phyloP scores from a whole-genome alignment of 2,888 invertebrate species.

The Ichneumon xanthorius region DNA sequence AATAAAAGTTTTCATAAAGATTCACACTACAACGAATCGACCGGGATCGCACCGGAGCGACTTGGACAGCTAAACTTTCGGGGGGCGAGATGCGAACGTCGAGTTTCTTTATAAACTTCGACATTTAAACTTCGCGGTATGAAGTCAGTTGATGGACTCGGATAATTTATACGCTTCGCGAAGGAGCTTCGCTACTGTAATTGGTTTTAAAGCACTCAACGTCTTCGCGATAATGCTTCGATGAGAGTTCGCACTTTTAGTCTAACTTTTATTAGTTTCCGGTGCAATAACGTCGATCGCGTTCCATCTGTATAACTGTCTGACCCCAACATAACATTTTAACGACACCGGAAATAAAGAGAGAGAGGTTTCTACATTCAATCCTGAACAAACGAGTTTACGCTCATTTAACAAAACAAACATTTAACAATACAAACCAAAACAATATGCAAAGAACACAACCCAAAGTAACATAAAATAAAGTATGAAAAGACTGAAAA shows the following conservation, averaged over 20 bases:
- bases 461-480: too few relatives aligned
- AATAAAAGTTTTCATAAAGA: background rate
- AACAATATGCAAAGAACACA: too few relatives aligned
- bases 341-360: too few relatives aligned
- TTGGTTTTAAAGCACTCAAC: conserved; percentile 11
- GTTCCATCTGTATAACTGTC: background rate
- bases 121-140: conserved; percentile 7
- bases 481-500: too few relatives aligned
- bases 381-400: too few relatives aligned
- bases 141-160: conserved; percentile 29
- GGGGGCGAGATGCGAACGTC: background rate
- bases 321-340: background rate
- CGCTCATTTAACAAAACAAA: too few relatives aligned
- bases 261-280: conserved; percentile 9
- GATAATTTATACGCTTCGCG: conserved; percentile 20
- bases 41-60: background rate
- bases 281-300: background rate
- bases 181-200: conserved; percentile 43
- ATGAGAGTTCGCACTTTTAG: background rate
- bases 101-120: background rate
- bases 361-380: too few relatives aligned
- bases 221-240: conserved; percentile 6
- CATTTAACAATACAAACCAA: too few relatives aligned
- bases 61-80: background rate
- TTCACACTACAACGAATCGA: background rate